Evolutionary conservation across 2,797 vertebrate genomes (phyloP), one percentile per base, ranked within the genome.

Genomic region (Siniperca obscura): DNA sequence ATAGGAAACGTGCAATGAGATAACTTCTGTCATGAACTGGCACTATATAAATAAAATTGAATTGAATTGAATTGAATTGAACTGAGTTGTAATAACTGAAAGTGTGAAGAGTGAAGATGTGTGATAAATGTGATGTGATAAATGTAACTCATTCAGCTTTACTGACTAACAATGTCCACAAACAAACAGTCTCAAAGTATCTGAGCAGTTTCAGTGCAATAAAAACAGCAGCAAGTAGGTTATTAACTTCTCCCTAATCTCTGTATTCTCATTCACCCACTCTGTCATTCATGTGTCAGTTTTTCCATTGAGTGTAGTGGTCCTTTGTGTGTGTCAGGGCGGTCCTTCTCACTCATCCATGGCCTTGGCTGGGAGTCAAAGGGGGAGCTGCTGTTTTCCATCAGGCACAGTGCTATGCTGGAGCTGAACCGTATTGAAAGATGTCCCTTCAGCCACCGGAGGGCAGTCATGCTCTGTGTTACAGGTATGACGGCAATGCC

Each of bases 391-490:
- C 57, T 86, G 42, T 89, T 91, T 92, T 91, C 85, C 88, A 82
- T 60, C 27, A 69, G 38, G n/a, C 46, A 59, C 22, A 59, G 48
- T 14, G n/a, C 44, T 62, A 75, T 66, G 8, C 10, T 48, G 52
- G 53, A 74, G 30, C 17, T 89, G 71, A 84, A 53, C 13, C 5
- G 12, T 42, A 27, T 7, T 21, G 19, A 76, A 57, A 65, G 3
- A 68, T 8, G 50, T 81, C 34, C 16, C 11, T 11, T 85, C 46
- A 46, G 70, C 93, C 93, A 93, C 91, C 25, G 53, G 93, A 86
- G 91, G 88, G 93, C 92, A 92, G 89, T 83, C 80, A 81, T 8
- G 53, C 72, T 78, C 87, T 76, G 30, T 30, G 40, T 48, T 73
- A 65, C 25, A 73, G 56, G 19, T 27, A 44, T 62, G 44, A 34